These are phyloP conservation scores for Sphaeramia orbicularis DNA, from an alignment of 2,797 vertebrate species.

Conservation along the genomic window DNA sequence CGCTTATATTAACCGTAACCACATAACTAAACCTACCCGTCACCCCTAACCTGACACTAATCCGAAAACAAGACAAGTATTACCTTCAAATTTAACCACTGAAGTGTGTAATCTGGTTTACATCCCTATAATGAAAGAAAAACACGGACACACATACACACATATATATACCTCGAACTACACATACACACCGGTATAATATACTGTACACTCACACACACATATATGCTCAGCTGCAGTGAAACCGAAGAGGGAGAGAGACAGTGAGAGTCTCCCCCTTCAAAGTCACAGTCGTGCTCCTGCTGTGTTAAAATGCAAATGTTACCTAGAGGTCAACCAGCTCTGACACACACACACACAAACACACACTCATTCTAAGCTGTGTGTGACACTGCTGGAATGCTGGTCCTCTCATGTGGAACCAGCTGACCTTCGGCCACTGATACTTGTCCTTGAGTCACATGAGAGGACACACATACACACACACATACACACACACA, in stretches of 20 bases:
- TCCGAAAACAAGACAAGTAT: too few relatives aligned
- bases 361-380: slow-evolving; percentile 16
- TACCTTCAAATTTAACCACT: too few relatives aligned
- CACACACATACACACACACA: too few relatives aligned
- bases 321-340: slow-evolving; percentile 45
- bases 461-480: slow-evolving; percentile 33
- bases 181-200: background rate
- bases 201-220: background rate
- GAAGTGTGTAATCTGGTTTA: too few relatives aligned
- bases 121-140: too few relatives aligned
- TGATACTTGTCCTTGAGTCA: slow-evolving; percentile 80
- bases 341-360: slow-evolving; percentile 41
- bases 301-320: slow-evolving; percentile 63
- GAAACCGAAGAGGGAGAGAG: slow-evolving; percentile 12
- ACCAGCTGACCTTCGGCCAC: slow-evolving; percentile 74
- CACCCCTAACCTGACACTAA: too few relatives aligned
- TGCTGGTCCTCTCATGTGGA: slow-evolving; percentile 66
- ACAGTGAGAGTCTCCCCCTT: slow-evolving; percentile 20
- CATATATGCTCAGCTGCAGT: slow-evolving; percentile 2
- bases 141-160: slow-evolving; percentile 1
- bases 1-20: too few relatives aligned
- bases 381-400: slow-evolving; percentile 63
- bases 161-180: background rate
- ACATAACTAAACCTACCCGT: too few relatives aligned
- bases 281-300: slow-evolving; percentile 44